Base-by-base conservation (phyloP, 2,888 invertebrate species). In the Carabus problematicus region DNA sequence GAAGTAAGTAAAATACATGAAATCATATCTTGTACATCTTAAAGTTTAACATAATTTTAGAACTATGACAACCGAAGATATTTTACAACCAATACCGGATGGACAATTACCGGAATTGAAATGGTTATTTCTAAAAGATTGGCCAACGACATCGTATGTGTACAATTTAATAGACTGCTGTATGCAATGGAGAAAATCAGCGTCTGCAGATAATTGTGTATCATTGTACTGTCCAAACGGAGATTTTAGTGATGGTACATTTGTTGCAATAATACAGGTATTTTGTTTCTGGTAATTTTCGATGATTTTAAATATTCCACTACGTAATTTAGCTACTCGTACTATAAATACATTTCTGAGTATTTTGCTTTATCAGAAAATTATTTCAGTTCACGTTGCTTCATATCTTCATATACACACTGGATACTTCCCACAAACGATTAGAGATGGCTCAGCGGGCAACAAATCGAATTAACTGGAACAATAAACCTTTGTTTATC, bases 191-290 rank as follows among this genome's bases (percentile, higher is more conserved):
- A 64, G 59, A 43, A 49, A 54, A 12, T 8, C n/a, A 1, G 29
- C n/a, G 1, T 52, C 64, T 1, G 39, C 18, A 3, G 54, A 62
- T 16, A 12, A 64, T 12, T 58, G 42, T 29, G 49, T 64, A 8
- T 29, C 8, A 1, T 49, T 70, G 52, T 70, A 64, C 41, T 41
- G 58, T 59, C 64, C 64, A 16, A 52, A 70, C 1, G 70, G 70
- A 1, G 39, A 60, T 54, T 64, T 61, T 41, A 11, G 41, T 11
- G 64, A 70, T 60, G 70, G 70, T 1, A 70, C 70, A 8, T 52
- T 70, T 54, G 18, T 70, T n/a, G 70, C 70, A 12, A 43, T 43
- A 19, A 60, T 64, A 43, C n/a, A 59, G 45, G 69, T 69, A 69
- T 12, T 58, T 58, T 43, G 1, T 45, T 45, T 8, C 8, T 9